A percentile compares a stretch with the other conserved stretches of the same genome.
phyloP scores from a whole-genome alignment of 2,888 invertebrate genomes.

The Erebia epiphron region DNA sequence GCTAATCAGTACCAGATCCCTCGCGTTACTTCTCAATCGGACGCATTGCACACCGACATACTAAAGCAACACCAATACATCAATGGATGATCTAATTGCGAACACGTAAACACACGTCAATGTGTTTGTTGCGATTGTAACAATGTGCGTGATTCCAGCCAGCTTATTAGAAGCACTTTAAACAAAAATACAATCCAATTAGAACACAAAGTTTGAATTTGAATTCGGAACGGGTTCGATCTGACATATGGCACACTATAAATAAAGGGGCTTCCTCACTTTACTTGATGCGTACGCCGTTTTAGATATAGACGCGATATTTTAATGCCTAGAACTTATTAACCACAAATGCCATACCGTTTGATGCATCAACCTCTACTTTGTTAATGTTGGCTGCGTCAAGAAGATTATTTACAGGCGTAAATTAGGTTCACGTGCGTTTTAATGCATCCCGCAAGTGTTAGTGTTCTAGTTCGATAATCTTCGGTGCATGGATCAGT shows the following conservation, averaged over 20 bases:
- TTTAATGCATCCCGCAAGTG: constrained; percentile 79
- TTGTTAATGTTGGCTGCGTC: constrained; percentile 69
- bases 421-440: constrained; percentile 81
- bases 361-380: constrained; percentile 78
- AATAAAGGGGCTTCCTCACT: constrained; percentile 69
- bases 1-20: constrained; percentile 79
- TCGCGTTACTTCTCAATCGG: constrained; percentile 71
- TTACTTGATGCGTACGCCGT: constrained; percentile 51
- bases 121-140: constrained; percentile 72
- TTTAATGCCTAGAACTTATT: constrained; percentile 73
- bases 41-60: constrained; percentile 55
- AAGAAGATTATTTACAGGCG: constrained; percentile 67
- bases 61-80: constrained; percentile 63
- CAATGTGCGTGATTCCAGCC: constrained; percentile 73
- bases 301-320: constrained; percentile 64
- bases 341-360: constrained; percentile 71
- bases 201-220: constrained; percentile 73
- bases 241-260: constrained; percentile 80
- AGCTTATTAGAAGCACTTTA: constrained; percentile 76
- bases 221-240: constrained; percentile 75
- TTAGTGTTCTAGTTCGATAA: constrained; percentile 81
- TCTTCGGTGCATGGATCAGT: constrained; percentile 78
- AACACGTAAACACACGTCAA: constrained; percentile 74
- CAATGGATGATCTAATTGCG: constrained; percentile 78
- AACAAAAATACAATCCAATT: constrained; percentile 82